Percentiles rank a stretch among this genome's conserved stretches.
These are phyloP conservation scores for Endotricha flammealis DNA, from an alignment of 2,888 invertebrate species.

Conservation along the genomic window DNA sequence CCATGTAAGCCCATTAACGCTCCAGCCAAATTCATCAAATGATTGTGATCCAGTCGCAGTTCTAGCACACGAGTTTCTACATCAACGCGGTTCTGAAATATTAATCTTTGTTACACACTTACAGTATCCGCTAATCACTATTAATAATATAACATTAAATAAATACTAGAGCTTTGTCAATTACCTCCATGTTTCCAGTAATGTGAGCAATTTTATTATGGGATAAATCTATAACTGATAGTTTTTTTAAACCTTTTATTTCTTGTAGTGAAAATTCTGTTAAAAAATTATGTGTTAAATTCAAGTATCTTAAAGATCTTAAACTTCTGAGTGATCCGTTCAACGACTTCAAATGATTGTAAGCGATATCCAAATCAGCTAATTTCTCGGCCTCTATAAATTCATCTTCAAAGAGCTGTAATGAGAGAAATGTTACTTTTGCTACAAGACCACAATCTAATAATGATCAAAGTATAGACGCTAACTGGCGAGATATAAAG, in stretches of 20 bases:
- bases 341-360: slow-evolving; percentile 83
- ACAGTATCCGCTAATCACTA: background rate
- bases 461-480: no score
- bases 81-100: slow-evolving; percentile 83
- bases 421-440: no score
- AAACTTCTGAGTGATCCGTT: slow-evolving; percentile 86
- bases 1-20: slow-evolving; percentile 86
- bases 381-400: slow-evolving; percentile 84
- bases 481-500: no score
- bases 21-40: slow-evolving; percentile 83
- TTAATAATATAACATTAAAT: no score
- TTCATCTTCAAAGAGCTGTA: slow-evolving; percentile 84
- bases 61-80: slow-evolving; percentile 85
- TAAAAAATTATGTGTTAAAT: slow-evolving; percentile 86
- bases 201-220: slow-evolving; percentile 84
- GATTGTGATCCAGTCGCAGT: slow-evolving; percentile 85
- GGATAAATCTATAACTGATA: slow-evolving; percentile 87
- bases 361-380: slow-evolving; percentile 84
- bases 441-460: no score
- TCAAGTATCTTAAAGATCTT: slow-evolving; percentile 81
- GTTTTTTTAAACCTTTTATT: slow-evolving; percentile 83
- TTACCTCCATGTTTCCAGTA: slow-evolving; percentile 82
- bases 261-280: slow-evolving; percentile 89
- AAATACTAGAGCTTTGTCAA: slow-evolving; percentile 16
- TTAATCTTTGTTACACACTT: slow-evolving; percentile 25